These are phyloP conservation scores for Harpalus rufipes DNA, from an alignment of 2,888 invertebrate species.

Conservation along the genomic window DNA sequence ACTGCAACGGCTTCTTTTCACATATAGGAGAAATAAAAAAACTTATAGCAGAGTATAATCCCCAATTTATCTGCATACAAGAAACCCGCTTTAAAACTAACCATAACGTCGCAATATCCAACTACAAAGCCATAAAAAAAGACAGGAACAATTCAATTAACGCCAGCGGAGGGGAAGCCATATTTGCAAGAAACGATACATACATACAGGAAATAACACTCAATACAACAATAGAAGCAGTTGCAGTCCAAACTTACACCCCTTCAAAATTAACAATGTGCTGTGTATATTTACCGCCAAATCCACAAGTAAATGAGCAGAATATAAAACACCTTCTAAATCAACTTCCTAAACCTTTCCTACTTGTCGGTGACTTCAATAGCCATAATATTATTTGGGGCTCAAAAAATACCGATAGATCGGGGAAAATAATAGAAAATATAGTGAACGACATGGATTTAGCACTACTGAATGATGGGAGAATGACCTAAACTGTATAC, in stretches of 20 bases:
- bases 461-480: slow-evolving; percentile 13
- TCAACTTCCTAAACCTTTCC: slow-evolving; percentile 68
- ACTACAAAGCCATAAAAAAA: neutral
- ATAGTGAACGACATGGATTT: slow-evolving; percentile 59
- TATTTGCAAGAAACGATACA: too few relatives aligned
- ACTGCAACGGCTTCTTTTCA: slow-evolving; percentile 37
- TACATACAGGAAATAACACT: neutral
- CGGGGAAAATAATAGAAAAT: slow-evolving; percentile 67
- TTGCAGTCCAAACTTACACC: slow-evolving; percentile 31
- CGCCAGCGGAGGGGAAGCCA: too few relatives aligned
- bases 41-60: neutral
- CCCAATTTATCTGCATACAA: slow-evolving; percentile 28
- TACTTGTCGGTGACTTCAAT: slow-evolving; percentile 69
- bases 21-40: slow-evolving; percentile 29
- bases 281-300: slow-evolving; percentile 13
- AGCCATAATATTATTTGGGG: slow-evolving; percentile 69
- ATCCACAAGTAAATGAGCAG: neutral
- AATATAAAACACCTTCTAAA: slow-evolving; percentile 59
- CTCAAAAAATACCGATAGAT: slow-evolving; percentile 60
- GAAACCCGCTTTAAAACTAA: neutral
- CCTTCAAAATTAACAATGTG: slow-evolving; percentile 8
- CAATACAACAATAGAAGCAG: neutral
- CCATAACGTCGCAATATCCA: neutral
- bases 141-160: neutral
- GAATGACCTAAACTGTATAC: too few relatives aligned